Conservation (phyloP, 53 echinoderm and acorn worm genomes). For the Astropecten irregularis region DNA sequence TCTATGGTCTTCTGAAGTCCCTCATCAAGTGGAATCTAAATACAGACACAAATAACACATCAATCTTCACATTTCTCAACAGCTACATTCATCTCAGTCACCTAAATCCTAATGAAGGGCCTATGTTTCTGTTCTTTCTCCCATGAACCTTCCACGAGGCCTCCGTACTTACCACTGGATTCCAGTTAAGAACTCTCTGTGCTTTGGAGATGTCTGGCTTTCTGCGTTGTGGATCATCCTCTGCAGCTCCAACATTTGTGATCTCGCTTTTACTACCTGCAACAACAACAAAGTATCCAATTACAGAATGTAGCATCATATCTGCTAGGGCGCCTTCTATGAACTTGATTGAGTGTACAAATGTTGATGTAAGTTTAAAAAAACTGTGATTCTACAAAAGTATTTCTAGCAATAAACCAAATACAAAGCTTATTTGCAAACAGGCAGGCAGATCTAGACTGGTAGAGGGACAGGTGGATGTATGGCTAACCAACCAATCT, state of each 20-base stretch:
- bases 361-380: no score
- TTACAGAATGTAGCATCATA: no score
- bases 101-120: neutral
- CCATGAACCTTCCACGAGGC: no score
- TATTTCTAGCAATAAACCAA: no score
- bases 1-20: conserved; percentile 86
- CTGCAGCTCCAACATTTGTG: conserved; percentile 76
- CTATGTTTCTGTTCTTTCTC: neutral
- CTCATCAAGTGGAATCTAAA: conserved; percentile 71
- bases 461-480: no score
- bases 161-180: conserved; percentile 82
- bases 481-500: no score
- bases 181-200: conserved; percentile 77
- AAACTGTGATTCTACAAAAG: no score
- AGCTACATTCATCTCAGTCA: neutral
- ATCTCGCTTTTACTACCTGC: conserved; percentile 80
- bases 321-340: no score
- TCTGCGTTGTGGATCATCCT: conserved; percentile 93
- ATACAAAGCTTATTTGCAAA: no score
- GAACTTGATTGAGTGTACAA: no score
- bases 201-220: conserved; percentile 97
- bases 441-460: no score
- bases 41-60: no score
- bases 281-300: neutral
- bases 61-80: neutral